Base-by-base conservation (phyloP, 1,140 invertebrate genomes). In the Lepidurus apus region DNA sequence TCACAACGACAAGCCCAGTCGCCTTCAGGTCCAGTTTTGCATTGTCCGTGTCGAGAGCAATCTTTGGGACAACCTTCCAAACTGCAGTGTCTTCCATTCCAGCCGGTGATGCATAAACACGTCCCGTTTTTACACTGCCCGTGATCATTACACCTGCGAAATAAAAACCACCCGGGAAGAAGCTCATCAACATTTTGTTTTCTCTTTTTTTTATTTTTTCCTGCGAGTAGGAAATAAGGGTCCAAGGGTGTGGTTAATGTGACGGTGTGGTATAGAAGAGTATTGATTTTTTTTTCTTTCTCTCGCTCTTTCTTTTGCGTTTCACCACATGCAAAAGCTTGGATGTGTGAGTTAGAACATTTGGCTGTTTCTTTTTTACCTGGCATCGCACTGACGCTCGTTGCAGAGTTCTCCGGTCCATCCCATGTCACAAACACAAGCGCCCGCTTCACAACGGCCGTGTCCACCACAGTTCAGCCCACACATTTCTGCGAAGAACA, bases 111-210 rank as follows among this genome's bases (percentile, higher is more conserved):
- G 85, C 97, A 99, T 65, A 96, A 91, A 85, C 97, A 99, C 26
- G 95, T 97, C 43, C 97, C 97, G 85, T 99, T 98, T 84, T 94
- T 93, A 86, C 98, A 99, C 84, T 96, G 93, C 0, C 98, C 97
- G 83, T 96, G 95, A 82, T 96, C 94, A 17, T 91, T 90, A 84
- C 96, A 97, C 77, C 97, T 91, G 24, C 89, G 42, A 24, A 8
- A n/a, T 26, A 42, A 44, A 34, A n/a, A 26, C n/a, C 10, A 10
- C 42, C 8, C 3, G 13, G 43, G 9, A 11, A 42, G 42, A 6
- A 17, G 21, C 34, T 34, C 34, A 34, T 34, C 4, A 34, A 34
- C 34, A 34, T 34, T 34, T 34, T 34, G 34, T 34, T 34, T 34
- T 34, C 34, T 4, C 34, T 34, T 34, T 4, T 34, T 34, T 34